phyloP scores from a whole-genome alignment of 2,888 invertebrate genomes.

The Agonopterix heracliana region DNA sequence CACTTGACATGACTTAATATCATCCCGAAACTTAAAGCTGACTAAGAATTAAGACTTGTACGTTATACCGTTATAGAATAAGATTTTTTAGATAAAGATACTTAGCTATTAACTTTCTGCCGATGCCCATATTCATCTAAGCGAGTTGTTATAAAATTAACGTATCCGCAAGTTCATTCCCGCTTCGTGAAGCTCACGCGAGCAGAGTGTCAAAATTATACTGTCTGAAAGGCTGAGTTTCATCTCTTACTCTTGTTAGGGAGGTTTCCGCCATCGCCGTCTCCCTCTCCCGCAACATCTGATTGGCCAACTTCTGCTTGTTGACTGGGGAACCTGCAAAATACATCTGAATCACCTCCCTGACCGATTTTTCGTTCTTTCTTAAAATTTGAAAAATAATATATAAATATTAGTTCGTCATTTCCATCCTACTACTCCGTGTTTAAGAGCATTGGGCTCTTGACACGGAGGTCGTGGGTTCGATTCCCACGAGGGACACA shows the following conservation, averaged over 20 bases:
- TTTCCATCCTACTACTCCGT: too few relatives aligned
- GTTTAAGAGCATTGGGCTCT: too few relatives aligned
- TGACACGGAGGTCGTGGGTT: too few relatives aligned
- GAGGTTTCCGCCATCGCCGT: slow-evolving; percentile 85
- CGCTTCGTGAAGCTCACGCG: slow-evolving; percentile 29
- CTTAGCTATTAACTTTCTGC: too few relatives aligned
- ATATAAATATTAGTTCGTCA: too few relatives aligned
- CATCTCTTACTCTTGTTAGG: slow-evolving; percentile 85
- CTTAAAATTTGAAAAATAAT: not conserved
- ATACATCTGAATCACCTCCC: slow-evolving; percentile 43
- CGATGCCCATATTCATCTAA: too few relatives aligned
- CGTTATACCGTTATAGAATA: too few relatives aligned
- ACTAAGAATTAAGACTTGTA: too few relatives aligned
- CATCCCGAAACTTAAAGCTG: too few relatives aligned
- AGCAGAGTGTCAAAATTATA: slow-evolving; percentile 56
- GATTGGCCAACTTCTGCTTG: slow-evolving; percentile 88
- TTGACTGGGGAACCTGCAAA: slow-evolving; percentile 87
- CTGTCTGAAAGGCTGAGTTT: slow-evolving; percentile 37
- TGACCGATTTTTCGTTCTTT: slow-evolving; percentile 27
- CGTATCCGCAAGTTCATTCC: not conserved
- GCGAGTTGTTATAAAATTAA: not conserved
- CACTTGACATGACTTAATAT: too few relatives aligned
- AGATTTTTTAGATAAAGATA: too few relatives aligned
- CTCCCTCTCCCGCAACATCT: slow-evolving; percentile 81
- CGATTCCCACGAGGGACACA: too few relatives aligned